These are phyloP conservation scores for Mantis religiosa DNA, from an alignment of 2,888 invertebrate species.

Conservation along the genomic window DNA sequence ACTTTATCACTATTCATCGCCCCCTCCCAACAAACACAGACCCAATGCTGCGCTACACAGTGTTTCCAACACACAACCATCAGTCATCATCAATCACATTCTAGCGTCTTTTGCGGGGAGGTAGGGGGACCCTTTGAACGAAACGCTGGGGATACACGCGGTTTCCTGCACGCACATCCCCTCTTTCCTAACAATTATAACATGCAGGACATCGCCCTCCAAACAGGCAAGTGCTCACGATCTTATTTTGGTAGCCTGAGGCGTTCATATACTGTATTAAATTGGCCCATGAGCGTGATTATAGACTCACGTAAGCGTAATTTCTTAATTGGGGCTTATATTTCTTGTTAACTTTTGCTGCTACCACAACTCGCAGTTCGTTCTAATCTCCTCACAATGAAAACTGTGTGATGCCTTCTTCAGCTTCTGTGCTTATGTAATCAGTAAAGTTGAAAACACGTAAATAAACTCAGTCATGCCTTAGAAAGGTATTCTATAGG, in stretches of 20 bases:
- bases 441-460: too few species aligned
- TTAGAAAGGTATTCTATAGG: too few species aligned
- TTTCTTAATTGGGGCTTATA: too few species aligned
- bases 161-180: not conserved
- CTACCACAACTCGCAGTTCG: too few species aligned
- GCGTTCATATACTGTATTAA: too few species aligned
- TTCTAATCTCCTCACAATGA: too few species aligned
- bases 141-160: not conserved
- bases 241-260: not conserved
- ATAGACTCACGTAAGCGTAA: too few species aligned
- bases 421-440: too few species aligned
- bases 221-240: not conserved
- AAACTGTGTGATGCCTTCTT: too few species aligned
- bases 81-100: not conserved
- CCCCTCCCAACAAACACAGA: not conserved
- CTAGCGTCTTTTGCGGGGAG: not conserved
- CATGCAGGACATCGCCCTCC: not conserved
- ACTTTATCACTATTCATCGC: not conserved
- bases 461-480: too few species aligned
- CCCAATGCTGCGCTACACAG: not conserved
- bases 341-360: too few species aligned
- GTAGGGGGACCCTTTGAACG: not conserved
- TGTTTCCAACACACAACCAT: not conserved
- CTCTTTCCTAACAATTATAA: not conserved
- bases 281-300: too few species aligned